Base-by-base conservation (phyloP, 1,140 invertebrate species). In the Acromyrmex echinatior region DNA sequence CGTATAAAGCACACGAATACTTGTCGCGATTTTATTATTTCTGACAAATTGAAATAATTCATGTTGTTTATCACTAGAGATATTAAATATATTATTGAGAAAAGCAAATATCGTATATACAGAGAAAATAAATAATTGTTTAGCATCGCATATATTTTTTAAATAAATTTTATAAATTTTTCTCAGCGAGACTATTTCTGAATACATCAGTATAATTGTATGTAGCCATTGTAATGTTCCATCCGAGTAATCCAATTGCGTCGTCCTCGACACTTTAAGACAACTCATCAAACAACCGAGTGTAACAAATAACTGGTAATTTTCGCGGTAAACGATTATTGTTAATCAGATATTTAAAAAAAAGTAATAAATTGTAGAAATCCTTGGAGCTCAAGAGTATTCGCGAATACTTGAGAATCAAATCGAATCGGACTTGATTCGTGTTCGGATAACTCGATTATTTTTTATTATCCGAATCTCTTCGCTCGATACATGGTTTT, bases 31-130 rank as follows among this genome's bases (percentile, higher is more conserved):
- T 60, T 71, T 71, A n/a, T 68, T 58, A 49, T 14, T 31, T 28
- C 9, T 51, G 56, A 62, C 62, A 74, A 63, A 84, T 82, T 60
- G 56, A 74, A 82, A 82, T 82, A 39, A 62, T 31, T 60, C 14
- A 6, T 60, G 63, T 25, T 25, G 56, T 82, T 82, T 60, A 62
- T 82, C 56, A 51, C 16, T 14, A 7, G 21, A 58, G 21, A n/a
- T 16, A 45, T 56, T 56, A 71, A 49, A 28, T 16, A 35, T n/a
- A n/a, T 74, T 21, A 35, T 35, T 49, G 25, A 28, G 16, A 62
- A 5, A 77, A 74, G 25, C 3, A 3, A 0, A 74, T 35, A 76
- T 76, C 5, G 16, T 7, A 9, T 14, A 21, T 39, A 7, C 39
- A 58, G 39, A 3, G 7, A 58, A 76, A 1, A 25, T 58, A 9